Evolutionary conservation across 2,797 vertebrate genomes (phyloP).

Genomic region (Mionectes olivaceus): DNA sequence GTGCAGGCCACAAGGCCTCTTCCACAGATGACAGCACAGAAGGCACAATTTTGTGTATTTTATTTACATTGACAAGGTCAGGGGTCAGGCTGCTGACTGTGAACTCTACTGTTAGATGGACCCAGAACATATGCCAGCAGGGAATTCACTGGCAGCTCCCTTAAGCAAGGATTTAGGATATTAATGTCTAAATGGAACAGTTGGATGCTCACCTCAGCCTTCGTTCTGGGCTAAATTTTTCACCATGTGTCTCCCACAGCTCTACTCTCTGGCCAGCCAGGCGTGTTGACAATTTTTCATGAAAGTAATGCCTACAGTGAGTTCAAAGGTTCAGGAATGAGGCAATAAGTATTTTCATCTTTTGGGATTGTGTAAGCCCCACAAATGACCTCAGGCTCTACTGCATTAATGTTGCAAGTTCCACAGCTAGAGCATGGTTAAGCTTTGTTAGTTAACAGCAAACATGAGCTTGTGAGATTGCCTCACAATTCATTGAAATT

Average conservation of each 20-base stretch:
- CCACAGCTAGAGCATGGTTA: neutral
- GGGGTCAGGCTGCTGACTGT: neutral
- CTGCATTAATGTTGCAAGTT: neutral
- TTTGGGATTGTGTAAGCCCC: neutral
- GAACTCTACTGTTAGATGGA: neutral
- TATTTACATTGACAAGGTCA: neutral
- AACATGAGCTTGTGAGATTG: neutral
- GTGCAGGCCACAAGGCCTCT: neutral
- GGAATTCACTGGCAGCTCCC: slow-evolving; percentile 15
- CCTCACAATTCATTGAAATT: neutral
- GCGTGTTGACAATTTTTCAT: neutral
- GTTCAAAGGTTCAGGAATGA: slow-evolving; percentile 40
- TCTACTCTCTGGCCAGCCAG: neutral
- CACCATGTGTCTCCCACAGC: neutral
- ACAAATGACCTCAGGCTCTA: neutral
- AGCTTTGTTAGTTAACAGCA: neutral
- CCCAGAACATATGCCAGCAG: slow-evolving; percentile 19
- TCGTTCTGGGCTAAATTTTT: neutral
- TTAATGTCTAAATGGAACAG: neutral
- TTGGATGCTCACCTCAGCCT: neutral
- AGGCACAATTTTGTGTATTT: neutral
- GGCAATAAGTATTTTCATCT: neutral
- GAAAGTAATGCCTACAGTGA: neutral
- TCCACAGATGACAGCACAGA: neutral
- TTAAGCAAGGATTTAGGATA: neutral